Conservation (phyloP, 1,140 invertebrate genomes). For the Drosophila sp. region DNA sequence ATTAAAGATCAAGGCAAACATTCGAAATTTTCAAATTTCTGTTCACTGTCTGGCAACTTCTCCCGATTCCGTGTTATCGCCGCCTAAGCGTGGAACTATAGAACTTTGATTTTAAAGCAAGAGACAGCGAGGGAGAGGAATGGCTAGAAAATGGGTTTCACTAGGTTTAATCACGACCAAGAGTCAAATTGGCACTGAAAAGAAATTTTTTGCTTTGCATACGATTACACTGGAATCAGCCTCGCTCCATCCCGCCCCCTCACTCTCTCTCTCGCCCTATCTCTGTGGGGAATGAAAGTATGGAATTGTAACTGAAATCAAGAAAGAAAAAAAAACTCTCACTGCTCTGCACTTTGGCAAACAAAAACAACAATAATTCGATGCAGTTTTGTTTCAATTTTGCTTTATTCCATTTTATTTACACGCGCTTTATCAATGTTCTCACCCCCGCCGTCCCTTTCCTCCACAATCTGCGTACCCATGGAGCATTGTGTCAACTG, state of each 20-base stretch:
- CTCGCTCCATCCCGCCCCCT: background rate
- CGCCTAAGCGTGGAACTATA: background rate
- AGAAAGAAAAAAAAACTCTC: constrained; percentile 23
- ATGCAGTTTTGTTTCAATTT: constrained; percentile 37
- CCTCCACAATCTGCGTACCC: background rate
- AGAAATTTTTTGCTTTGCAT: constrained; percentile 16
- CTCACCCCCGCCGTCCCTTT: background rate
- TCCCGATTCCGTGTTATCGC: background rate
- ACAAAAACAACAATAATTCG: constrained; percentile 21
- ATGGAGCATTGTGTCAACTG: background rate
- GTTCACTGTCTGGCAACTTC: background rate
- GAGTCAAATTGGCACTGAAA: constrained; percentile 33
- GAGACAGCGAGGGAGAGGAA: background rate
- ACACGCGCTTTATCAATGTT: constrained; percentile 62
- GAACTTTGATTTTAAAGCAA: background rate
- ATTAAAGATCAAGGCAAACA: constrained; percentile 25
- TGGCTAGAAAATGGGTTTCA: constrained; percentile 4
- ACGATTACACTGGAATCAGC: constrained; percentile 1
- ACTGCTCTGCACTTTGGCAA: constrained; percentile 19
- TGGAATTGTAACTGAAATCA: constrained; percentile 10
- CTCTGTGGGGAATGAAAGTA: background rate
- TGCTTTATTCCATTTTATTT: constrained; percentile 45
- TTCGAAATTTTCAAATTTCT: background rate
- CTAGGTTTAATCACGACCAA: constrained; percentile 19
- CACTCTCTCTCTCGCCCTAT: background rate